Evolutionary conservation across 2,113 vertebrate genomes (phyloP).

Genomic region (Sinocyclocheilus rhinocerous): DNA sequence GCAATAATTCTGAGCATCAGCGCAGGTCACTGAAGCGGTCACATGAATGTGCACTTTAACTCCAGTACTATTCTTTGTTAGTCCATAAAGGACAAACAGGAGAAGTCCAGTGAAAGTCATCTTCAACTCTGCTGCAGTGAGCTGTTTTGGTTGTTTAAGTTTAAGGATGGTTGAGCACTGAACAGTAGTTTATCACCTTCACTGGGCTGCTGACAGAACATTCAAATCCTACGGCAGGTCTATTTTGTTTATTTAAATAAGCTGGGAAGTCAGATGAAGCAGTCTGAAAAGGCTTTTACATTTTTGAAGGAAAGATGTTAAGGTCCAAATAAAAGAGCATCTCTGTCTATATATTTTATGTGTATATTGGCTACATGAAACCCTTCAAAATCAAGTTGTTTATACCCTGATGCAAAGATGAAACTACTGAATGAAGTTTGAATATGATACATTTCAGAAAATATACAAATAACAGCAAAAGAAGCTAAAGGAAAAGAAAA

Average conservation of each 20-base stretch:
- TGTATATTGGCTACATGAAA: no score
- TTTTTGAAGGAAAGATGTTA: background rate
- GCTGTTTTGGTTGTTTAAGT: background rate
- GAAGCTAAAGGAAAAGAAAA: no score
- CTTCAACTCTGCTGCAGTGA: slow-evolving; percentile 1
- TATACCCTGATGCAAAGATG: no score
- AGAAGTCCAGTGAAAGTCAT: background rate
- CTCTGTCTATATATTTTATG: background rate
- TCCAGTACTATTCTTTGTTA: background rate
- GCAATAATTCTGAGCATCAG: slow-evolving; percentile 14
- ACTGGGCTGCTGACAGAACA: background rate
- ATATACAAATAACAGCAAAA: no score
- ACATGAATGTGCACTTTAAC: slow-evolving; percentile 10
- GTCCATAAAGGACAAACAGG: background rate
- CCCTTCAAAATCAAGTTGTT: no score
- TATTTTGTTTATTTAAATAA: slow-evolving; percentile 18
- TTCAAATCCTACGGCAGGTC: background rate
- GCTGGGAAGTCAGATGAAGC: background rate
- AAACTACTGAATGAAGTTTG: no score
- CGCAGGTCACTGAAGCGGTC: background rate
- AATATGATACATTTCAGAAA: no score
- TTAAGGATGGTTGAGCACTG: background rate
- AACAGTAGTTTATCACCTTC: background rate
- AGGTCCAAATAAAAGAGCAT: background rate
- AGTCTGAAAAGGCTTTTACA: background rate